A percentile compares a stretch with the other conserved stretches of the same genome.
phyloP scores from a whole-genome alignment of 2,888 invertebrate species.

The Dryocosmus kuriphilus region DNA sequence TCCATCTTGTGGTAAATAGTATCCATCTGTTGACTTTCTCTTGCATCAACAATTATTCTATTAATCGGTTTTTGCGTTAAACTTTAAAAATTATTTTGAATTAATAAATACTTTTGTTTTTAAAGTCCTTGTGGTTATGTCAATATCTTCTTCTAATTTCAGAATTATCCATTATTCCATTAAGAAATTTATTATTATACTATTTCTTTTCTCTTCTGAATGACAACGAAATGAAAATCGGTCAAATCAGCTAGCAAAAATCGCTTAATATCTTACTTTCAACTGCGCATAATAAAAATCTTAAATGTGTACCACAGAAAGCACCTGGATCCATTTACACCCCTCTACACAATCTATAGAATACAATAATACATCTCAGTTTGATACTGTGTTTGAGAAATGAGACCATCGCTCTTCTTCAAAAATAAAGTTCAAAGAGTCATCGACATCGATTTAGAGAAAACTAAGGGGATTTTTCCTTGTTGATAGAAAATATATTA shows the following conservation, averaged over 20 bases:
- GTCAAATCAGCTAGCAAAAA: slow-evolving; percentile 1
- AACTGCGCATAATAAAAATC: neutral
- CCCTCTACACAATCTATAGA: slow-evolving; percentile 21
- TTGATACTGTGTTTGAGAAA: slow-evolving; percentile 8
- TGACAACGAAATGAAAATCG: slow-evolving; percentile 9
- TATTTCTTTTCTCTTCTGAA: neutral
- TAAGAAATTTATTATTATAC: neutral
- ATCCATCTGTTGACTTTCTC: no score
- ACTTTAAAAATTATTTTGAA: no score
- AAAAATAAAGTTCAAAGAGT: neutral
- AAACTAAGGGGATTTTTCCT: neutral
- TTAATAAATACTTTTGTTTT: no score
- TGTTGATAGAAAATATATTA: neutral
- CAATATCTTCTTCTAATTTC: neutral
- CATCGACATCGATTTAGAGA: neutral
- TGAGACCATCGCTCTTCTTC: neutral
- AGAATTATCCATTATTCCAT: neutral
- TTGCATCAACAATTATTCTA: no score
- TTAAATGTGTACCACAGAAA: neutral
- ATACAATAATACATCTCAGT: neutral
- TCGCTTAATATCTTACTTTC: slow-evolving; percentile 1
- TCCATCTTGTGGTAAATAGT: no score
- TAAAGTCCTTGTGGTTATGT: neutral
- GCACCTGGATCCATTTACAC: slow-evolving; percentile 29
- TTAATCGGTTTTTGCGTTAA: no score